A percentile compares a stretch with the other conserved stretches of the same genome.
These are phyloP conservation scores for Monodelphis domestica DNA, from an alignment of 2,797 vertebrate species.

Conservation along the genomic window DNA sequence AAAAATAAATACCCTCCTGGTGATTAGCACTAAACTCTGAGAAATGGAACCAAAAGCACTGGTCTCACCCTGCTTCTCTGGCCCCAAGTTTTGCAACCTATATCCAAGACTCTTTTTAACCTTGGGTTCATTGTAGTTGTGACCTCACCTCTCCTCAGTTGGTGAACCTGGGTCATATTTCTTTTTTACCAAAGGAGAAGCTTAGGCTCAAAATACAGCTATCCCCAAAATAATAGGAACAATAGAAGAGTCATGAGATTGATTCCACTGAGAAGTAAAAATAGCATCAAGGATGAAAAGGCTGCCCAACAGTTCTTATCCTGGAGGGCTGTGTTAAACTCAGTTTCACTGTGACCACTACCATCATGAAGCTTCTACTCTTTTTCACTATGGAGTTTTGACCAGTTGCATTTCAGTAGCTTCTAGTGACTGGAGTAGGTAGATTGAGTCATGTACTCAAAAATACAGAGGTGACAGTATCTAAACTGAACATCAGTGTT, in stretches of 20 bases:
- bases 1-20: neutral
- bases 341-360: neutral
- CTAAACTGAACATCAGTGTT: neutral
- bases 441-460: neutral
- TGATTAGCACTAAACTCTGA: neutral
- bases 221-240: neutral
- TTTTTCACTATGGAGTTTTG: conserved; percentile 3
- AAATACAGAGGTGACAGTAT: neutral
- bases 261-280: neutral
- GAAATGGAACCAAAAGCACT: neutral
- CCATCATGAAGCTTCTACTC: neutral
- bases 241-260: neutral
- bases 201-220: neutral
- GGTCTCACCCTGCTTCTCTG: neutral
- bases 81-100: neutral
- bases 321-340: neutral
- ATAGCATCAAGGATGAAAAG: neutral
- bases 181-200: neutral
- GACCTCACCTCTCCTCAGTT: conserved; percentile 1
- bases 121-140: neutral
- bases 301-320: neutral
- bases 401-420: neutral
- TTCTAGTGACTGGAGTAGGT: neutral
- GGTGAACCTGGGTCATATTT: neutral
- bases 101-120: neutral